Base-by-base conservation (phyloP, 2,888 invertebrate species). In the Rhyacophila evoluta region DNA sequence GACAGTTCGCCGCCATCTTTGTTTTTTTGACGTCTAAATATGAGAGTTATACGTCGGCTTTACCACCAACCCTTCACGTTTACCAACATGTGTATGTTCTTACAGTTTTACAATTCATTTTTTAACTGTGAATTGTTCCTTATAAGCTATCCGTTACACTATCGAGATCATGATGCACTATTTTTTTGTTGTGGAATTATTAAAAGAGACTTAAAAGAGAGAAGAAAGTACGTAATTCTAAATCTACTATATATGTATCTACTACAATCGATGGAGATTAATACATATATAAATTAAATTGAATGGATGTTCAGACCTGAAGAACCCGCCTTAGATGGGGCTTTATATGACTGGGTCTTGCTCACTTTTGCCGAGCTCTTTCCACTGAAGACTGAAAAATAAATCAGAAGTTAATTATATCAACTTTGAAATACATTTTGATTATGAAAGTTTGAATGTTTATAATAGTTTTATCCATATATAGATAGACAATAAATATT, bases 321-420 rank as follows among this genome's bases (percentile, higher is more conserved):
- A 4, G 55, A 55, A 25, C 55, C 19, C 12, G 55, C 5, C 10
- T 55, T 55, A 55, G 55, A 55, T 19, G 55, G 11, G 1, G 19
- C 19, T 55, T 55, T 55, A 33, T 2, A 33, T 25, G 55, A 19
- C 10, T 55, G 55, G 4, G 15, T 19, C 19, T 55, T 67, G 6
- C 55, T 74, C 11, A 74, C 74, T 12, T 39, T 55, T 33, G 33
- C 55, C 12, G 41, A 41, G 33, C 74, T 74, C 25, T 74, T 74
- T 4, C 74, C 74, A 67, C 55, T 55, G 74, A 55, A 19, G 33
- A 88, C 89, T 89, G 84, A 11, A 85, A 85, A 41, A 37, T 6
- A 25, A n/a, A 37, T 1, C 3, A 25, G 10, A 8, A 15, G 15
- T 55, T 10, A 8, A 8, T 2, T 8, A 5, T 5, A 55, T 19